phyloP scores from a whole-genome alignment of 2,888 invertebrate species.

The Tortricodes alternella region DNA sequence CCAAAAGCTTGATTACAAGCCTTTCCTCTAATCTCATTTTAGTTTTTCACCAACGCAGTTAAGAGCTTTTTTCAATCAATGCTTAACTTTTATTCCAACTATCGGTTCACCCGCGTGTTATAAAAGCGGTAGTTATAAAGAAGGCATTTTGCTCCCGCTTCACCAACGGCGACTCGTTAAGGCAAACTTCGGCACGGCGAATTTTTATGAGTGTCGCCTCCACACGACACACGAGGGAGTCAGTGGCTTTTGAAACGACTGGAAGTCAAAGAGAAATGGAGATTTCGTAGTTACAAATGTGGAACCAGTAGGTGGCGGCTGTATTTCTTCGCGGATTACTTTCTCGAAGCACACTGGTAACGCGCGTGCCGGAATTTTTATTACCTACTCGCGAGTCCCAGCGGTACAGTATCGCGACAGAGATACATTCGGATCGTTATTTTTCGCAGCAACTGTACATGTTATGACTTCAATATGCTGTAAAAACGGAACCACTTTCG shows the following conservation, averaged over 20 bases:
- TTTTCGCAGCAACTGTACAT: slow-evolving; percentile 54
- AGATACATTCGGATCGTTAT: slow-evolving; percentile 72
- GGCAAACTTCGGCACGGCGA: slow-evolving; percentile 66
- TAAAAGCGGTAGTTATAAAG: slow-evolving; percentile 5
- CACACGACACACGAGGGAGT: slow-evolving; percentile 72
- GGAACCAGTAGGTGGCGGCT: slow-evolving; percentile 70
- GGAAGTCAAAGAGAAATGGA: slow-evolving; percentile 80
- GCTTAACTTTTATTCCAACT: neutral
- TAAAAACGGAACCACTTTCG: slow-evolving; percentile 23
- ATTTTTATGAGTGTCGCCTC: slow-evolving; percentile 78
- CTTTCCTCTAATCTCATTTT: no score
- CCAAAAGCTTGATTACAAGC: no score
- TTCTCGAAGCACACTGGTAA: slow-evolving; percentile 71
- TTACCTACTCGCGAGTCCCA: slow-evolving; percentile 62
- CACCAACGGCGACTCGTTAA: slow-evolving; percentile 55
- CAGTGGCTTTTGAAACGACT: slow-evolving; percentile 74
- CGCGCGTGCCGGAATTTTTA: slow-evolving; percentile 73
- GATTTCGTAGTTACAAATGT: slow-evolving; percentile 80
- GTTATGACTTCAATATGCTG: slow-evolving; percentile 38
- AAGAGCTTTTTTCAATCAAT: no score
- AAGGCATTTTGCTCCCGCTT: slow-evolving; percentile 40
- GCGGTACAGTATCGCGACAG: slow-evolving; percentile 68
- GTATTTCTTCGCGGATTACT: slow-evolving; percentile 79
- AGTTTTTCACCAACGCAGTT: no score
- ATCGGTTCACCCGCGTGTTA: neutral